A percentile compares a stretch with the other conserved stretches of the same genome.
These are phyloP conservation scores for Bombylius major DNA, from an alignment of 2,888 invertebrate species.

Conservation along the genomic window DNA sequence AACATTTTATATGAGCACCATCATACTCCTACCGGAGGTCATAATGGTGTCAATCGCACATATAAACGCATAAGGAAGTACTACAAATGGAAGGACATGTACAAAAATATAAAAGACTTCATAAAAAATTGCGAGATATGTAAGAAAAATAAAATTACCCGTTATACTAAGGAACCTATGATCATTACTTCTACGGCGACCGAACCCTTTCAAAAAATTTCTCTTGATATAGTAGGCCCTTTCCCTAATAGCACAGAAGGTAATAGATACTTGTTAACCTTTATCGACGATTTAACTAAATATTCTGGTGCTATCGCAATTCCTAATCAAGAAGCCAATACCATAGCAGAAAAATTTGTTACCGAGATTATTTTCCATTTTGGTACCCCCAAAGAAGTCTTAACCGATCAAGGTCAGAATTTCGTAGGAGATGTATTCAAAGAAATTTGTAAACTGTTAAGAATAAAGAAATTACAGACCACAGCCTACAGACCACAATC, in stretches of 20 bases:
- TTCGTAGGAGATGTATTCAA: not conserved
- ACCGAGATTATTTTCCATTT: not conserved
- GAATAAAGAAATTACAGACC: not conserved
- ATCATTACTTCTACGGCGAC: too few relatives aligned
- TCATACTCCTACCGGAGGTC: slow-evolving; percentile 13
- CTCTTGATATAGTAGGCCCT: slow-evolving; percentile 23
- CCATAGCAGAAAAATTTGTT: slow-evolving; percentile 18
- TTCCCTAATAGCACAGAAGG: slow-evolving; percentile 15
- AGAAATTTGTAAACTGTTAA: not conserved
- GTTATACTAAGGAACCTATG: slow-evolving; percentile 12
- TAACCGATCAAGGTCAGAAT: not conserved
- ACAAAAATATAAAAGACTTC: slow-evolving; percentile 21
- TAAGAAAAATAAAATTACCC: slow-evolving; percentile 4
- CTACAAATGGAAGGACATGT: slow-evolving; percentile 24
- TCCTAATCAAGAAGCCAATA: slow-evolving; percentile 21
- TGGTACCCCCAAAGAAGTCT: not conserved
- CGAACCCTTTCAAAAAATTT: slow-evolving; percentile 19
- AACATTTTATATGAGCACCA: slow-evolving; percentile 14
- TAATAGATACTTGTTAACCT: slow-evolving; percentile 19
- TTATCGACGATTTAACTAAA: slow-evolving; percentile 21
- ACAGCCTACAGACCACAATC: not conserved
- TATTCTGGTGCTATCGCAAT: slow-evolving; percentile 19
- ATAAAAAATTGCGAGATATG: slow-evolving; percentile 21
- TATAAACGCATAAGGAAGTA: slow-evolving; percentile 18
- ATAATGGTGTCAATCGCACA: slow-evolving; percentile 16